Evolutionary conservation across 2,888 invertebrate species (phyloP).

Genomic region (Acronicta psi): DNA sequence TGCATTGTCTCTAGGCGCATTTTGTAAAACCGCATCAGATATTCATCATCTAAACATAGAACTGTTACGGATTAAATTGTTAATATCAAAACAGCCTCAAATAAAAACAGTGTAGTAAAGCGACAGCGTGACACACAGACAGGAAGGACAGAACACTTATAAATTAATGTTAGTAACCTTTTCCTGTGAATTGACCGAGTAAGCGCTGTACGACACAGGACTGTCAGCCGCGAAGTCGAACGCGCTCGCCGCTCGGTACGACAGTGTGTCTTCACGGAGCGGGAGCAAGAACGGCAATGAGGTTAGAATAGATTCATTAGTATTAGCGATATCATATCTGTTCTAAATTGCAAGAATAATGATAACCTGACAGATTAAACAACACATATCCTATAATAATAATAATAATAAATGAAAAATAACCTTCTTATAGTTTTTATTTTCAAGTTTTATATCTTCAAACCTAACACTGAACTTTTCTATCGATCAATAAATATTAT

Average conservation of each 20-base stretch:
- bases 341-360: no score
- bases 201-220: slow-evolving; percentile 83
- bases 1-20: no score
- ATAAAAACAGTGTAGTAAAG: slow-evolving; percentile 19
- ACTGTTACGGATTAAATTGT: neutral
- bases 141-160: slow-evolving; percentile 55
- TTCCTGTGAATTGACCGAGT: slow-evolving; percentile 84
- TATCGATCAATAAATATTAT: no score
- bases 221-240: slow-evolving; percentile 85
- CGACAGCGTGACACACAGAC: slow-evolving; percentile 43
- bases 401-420: no score
- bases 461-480: no score
- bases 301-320: slow-evolving; percentile 24
- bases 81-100: slow-evolving; percentile 7
- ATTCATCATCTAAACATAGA: no score
- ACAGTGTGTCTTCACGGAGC: slow-evolving; percentile 77
- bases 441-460: no score
- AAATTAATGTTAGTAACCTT: slow-evolving; percentile 84
- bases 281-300: slow-evolving; percentile 36
- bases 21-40: no score
- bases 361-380: no score
- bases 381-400: no score
- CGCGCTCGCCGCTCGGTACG: slow-evolving; percentile 84
- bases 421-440: no score
- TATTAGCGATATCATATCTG: neutral